Evolutionary conservation across 37 sponge, comb jelly and placozoan species (phyloP).

Genomic region (Beroe ovata): DNA sequence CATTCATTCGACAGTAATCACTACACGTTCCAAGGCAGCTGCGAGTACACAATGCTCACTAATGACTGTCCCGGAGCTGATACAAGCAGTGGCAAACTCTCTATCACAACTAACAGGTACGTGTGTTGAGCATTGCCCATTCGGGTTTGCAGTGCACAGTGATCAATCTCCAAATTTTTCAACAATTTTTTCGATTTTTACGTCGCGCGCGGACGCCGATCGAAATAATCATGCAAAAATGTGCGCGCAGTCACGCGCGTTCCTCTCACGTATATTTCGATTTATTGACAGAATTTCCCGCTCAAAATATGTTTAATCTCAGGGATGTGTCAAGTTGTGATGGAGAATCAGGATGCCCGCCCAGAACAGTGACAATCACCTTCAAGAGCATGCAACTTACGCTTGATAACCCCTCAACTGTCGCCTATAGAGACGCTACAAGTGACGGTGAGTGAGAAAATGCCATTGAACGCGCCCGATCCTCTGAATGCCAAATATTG

Average conservation of each 20-base stretch:
- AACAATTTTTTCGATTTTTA: no score
- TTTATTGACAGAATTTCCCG: no score
- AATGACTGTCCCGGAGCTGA: not conserved
- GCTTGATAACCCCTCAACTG: constrained; percentile 11
- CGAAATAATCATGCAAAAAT: no score
- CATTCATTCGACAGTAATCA: not conserved
- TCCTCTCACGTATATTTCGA: no score
- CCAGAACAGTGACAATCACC: not conserved
- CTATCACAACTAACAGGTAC: not conserved
- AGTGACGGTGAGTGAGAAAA: not conserved
- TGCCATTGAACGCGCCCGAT: no score
- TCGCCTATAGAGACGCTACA: not conserved
- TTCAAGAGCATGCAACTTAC: not conserved
- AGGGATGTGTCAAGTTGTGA: constrained; percentile 23
- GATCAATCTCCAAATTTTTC: no score
- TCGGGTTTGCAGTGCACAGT: no score
- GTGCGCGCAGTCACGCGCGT: no score
- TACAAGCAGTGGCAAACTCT: not conserved
- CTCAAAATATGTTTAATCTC: no score
- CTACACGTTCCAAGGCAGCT: constrained; percentile 37
- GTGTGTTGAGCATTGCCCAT: no score
- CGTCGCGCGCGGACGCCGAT: no score
- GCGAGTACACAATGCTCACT: constrained; percentile 1
- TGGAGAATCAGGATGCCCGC: not conserved
- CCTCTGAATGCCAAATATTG: no score